Base-by-base conservation (phyloP, 2,888 invertebrate genomes). In the Aquatica leii region DNA sequence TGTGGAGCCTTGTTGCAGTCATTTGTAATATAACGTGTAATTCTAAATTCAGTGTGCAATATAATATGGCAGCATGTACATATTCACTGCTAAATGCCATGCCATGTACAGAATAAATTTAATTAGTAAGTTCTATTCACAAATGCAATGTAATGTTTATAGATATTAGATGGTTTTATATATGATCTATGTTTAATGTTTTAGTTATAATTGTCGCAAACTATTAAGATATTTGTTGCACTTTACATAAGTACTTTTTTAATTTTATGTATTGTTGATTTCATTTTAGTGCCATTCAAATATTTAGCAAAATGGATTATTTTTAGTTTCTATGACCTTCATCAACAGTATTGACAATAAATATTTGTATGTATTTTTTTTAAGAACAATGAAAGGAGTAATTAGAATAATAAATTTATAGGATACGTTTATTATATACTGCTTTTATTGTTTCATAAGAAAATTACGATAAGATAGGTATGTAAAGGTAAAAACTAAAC, bases 201-300 rank as follows among this genome's bases (percentile, higher is more conserved):
- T 63, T 59, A 59, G 37, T 59, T 50, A 15, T 59, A 31, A 35
- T 31, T 40, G 53, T 55, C 59, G 8, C 15, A 56, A 40, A 48
- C 52, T 52, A 48, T 21, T 62, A 49, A 46, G 53, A 54, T 37
- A 50, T 59, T 64, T 64, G 64, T 64, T 64, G 56, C 59, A 56
- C 49, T 62, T 62, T 62, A 49, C 31, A 41, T 55, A 60, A 50
- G 56, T 64, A 59, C 40, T 62, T 63, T 49, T 59, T 55, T 56
- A 56, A 64, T 59, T 64, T 59, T 63, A 63, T 55, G 54, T 64
- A 59, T 64, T 64, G 64, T 64, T 64, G 56, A 60, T 59, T 55
- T 64, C 53, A 64, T 64, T 59, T 60, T 55, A 64, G 64, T 64
- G 64, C 64, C 64, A 64, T 64, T 63, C 46, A 43, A 60, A 64